A percentile compares a stretch with the other conserved stretches of the same genome.
phyloP scores from a whole-genome alignment of 1,140 invertebrate species.

The Choristoneura fumiferana region DNA sequence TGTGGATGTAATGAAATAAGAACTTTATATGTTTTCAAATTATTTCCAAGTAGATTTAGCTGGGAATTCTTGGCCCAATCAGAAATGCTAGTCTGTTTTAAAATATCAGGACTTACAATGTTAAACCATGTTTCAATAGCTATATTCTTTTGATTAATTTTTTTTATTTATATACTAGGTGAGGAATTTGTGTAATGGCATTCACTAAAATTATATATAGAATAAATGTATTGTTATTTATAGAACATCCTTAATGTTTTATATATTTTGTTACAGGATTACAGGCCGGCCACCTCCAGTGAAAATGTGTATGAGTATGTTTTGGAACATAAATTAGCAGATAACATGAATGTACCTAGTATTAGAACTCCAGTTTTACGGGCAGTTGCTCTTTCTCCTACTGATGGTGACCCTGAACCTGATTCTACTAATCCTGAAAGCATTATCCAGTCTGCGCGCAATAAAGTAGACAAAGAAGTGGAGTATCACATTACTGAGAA shows the following conservation, averaged over 20 bases:
- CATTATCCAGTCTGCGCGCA: slow-evolving; percentile 64
- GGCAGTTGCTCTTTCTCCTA: slow-evolving; percentile 56
- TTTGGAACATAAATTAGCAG: slow-evolving; percentile 70
- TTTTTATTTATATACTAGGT: no score
- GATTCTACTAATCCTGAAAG: slow-evolving; percentile 73
- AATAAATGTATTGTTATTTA: not conserved
- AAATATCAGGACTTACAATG: no score
- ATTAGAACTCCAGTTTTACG: slow-evolving; percentile 64
- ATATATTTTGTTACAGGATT: slow-evolving; percentile 63
- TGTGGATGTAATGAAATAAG: no score
- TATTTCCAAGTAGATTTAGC: no score
- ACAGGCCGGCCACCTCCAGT: slow-evolving; percentile 75
- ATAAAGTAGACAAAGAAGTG: slow-evolving; percentile 67
- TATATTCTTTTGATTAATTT: no score
- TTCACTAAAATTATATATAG: no score
- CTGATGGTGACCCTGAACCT: slow-evolving; percentile 65
- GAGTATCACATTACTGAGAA: slow-evolving; percentile 66
- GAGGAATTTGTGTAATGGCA: no score
- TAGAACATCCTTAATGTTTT: not conserved
- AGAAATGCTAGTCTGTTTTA: no score
- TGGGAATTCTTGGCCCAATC: no score
- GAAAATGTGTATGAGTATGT: slow-evolving; percentile 68
- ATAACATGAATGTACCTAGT: slow-evolving; percentile 69
- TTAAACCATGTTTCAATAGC: no score
- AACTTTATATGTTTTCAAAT: no score